Base-by-base conservation (phyloP, 2,113 vertebrate genomes). In the Cyprinodon tularosa region DNA sequence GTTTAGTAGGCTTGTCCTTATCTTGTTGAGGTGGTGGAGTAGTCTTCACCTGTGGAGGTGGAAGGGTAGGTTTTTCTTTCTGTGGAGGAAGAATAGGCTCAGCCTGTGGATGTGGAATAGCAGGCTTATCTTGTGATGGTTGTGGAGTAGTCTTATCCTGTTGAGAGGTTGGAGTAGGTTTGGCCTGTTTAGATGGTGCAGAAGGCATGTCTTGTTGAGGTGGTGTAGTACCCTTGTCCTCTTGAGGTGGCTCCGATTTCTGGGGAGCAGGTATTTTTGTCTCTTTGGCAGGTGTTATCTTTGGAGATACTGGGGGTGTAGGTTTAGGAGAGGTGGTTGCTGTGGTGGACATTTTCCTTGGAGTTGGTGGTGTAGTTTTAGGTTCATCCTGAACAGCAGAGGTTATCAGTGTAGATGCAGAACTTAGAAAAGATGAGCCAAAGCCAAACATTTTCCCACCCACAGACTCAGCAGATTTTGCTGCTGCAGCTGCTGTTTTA, bases 381-480 rank as follows among this genome's bases (percentile, higher is more conserved):
- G 88, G 29, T 72, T 93, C 92, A 5, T 93, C 93, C 61, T 93
- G 92, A 76, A 93, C 91, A 76, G 93, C 80, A n/a, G 93, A 90
- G 10, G 89, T 86, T 66, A 95, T 93, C 15, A 95, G 65, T 59
- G 91, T 93, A 2, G 94, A 94, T 42, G 94, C 94, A 50, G 94
- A 93, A 67, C 86, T 94, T 20, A 95, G 90, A 78, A 95, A 72
- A 59, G 94, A 81, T 53, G 94, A 80, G 29, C 92, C 78, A 77
- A 80, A 91, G 77, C 88, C 84, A 93, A 96, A 88, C 89, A 94
- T 92, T 84, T 95, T 94, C 10, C 93, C 93, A 47, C 89, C 90
- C 14, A 94, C 91, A 38, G 91, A 90, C 29, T 91, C 91, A n/a
- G 87, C 60, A 66, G 90, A n/a, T 75, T 93, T 90, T 71, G 83